Conservation (phyloP, 1,140 invertebrate genomes). For the Venturia canescens region DNA sequence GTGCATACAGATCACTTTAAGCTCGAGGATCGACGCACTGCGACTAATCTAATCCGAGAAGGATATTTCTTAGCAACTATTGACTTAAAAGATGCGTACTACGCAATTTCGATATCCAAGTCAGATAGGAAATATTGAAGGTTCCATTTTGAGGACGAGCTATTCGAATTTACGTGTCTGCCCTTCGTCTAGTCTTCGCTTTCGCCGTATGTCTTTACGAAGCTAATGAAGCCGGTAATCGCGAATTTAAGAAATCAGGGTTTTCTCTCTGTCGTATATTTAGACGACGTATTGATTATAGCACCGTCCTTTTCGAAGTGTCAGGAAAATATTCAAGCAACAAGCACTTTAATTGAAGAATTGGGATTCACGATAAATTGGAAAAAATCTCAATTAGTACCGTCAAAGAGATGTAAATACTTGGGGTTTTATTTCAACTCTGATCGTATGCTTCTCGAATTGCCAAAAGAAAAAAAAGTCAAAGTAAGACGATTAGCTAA, state of each 20-base stretch:
- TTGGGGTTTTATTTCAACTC: conserved; percentile 46
- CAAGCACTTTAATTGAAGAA: not conserved
- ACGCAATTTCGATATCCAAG: conserved; percentile 25
- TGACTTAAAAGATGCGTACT: conserved; percentile 48
- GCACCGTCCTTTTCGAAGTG: conserved; percentile 4
- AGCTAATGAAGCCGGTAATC: conserved; percentile 47
- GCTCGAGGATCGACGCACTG: conserved; percentile 45
- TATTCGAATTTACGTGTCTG: conserved; percentile 44
- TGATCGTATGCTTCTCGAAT: not conserved
- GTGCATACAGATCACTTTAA: conserved; percentile 37
- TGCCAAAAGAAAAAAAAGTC: conserved; percentile 25
- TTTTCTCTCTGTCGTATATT: conserved; percentile 38
- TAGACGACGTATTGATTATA: conserved; percentile 44
- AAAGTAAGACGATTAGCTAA: not conserved
- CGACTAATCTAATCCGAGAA: conserved; percentile 1
- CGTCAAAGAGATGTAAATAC: conserved; percentile 41
- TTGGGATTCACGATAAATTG: conserved; percentile 47
- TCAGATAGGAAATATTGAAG: conserved; percentile 35
- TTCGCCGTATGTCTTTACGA: conserved; percentile 47
- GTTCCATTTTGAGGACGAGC: conserved; percentile 34
- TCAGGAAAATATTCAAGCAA: conserved; percentile 21
- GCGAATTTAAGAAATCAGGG: conserved; percentile 27
- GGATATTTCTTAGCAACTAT: conserved; percentile 24
- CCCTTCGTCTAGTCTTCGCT: conserved; percentile 36
- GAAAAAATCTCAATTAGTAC: conserved; percentile 23